Evolutionary conservation across 2,113 vertebrate species (phyloP).

Genomic region (Artemisiospiza belli): DNA sequence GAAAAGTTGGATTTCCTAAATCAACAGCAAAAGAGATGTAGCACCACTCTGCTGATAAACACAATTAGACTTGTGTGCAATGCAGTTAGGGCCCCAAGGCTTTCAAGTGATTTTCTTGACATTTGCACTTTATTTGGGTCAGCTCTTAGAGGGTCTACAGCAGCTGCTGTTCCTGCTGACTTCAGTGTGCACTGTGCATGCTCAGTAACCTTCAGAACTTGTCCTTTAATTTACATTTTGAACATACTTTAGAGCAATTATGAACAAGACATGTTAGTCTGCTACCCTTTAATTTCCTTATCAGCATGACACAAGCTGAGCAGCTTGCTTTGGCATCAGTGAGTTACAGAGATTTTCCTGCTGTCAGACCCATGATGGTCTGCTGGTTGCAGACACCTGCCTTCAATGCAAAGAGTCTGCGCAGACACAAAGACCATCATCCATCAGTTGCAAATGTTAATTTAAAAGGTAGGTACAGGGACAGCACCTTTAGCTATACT

Average conservation of each 20-base stretch:
- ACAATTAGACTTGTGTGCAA: slow-evolving; percentile 11
- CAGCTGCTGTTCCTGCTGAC: background rate
- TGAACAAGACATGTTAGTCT: background rate
- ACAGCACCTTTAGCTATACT: background rate
- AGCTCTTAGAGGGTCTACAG: background rate
- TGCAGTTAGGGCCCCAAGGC: background rate
- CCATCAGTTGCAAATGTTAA: background rate
- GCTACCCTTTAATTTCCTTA: background rate
- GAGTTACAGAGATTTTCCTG: background rate
- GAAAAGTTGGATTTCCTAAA: slow-evolving; percentile 28
- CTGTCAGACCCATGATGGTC: background rate
- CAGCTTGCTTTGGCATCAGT: background rate
- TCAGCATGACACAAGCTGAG: background rate
- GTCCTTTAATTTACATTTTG: background rate
- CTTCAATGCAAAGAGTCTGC: background rate
- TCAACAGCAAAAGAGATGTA: background rate
- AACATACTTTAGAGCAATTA: background rate
- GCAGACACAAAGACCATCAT: background rate
- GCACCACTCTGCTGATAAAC: slow-evolving; percentile 14
- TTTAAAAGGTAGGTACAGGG: background rate
- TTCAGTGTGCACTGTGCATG: background rate
- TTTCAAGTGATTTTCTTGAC: background rate
- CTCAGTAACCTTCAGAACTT: slow-evolving; percentile 8
- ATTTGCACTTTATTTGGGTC: slow-evolving; percentile 18
- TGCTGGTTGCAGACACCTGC: background rate